Conservation (phyloP, 1,140 invertebrate genomes). For the Protaetia brevitarsis region DNA sequence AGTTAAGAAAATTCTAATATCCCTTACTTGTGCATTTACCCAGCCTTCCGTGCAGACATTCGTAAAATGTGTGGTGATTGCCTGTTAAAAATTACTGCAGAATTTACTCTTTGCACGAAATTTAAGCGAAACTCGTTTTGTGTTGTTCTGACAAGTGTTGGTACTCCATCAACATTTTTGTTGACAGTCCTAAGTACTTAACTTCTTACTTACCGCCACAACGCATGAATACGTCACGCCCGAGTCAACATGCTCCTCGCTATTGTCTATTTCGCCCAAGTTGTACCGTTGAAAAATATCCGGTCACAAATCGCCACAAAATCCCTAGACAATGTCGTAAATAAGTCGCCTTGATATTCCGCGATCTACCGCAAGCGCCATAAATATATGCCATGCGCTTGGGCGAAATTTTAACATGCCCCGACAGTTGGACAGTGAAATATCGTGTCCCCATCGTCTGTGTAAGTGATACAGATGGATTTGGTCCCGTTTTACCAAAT, state of each 20-base stretch:
- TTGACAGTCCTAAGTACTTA: too few species aligned
- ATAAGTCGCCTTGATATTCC: background rate
- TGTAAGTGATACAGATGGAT: conserved; percentile 13
- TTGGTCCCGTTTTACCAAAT: background rate
- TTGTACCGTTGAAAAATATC: background rate
- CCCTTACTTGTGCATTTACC: too few species aligned
- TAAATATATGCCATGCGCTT: background rate
- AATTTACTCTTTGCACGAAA: too few species aligned
- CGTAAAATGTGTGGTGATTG: too few species aligned
- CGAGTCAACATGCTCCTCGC: background rate
- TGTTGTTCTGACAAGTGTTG: too few species aligned
- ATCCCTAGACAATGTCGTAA: background rate
- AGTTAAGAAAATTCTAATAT: too few species aligned
- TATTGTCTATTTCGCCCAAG: background rate
- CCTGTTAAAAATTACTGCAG: too few species aligned
- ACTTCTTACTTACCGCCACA: background rate
- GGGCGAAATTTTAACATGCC: background rate
- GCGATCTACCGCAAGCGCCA: background rate
- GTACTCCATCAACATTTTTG: too few species aligned
- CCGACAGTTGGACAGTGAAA: background rate
- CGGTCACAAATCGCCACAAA: background rate
- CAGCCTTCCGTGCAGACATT: too few species aligned
- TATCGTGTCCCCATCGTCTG: background rate
- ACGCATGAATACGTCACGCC: background rate
- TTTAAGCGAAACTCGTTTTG: too few species aligned